phyloP scores from a whole-genome alignment of 2,888 invertebrate species.

The Cosmia pyralina region DNA sequence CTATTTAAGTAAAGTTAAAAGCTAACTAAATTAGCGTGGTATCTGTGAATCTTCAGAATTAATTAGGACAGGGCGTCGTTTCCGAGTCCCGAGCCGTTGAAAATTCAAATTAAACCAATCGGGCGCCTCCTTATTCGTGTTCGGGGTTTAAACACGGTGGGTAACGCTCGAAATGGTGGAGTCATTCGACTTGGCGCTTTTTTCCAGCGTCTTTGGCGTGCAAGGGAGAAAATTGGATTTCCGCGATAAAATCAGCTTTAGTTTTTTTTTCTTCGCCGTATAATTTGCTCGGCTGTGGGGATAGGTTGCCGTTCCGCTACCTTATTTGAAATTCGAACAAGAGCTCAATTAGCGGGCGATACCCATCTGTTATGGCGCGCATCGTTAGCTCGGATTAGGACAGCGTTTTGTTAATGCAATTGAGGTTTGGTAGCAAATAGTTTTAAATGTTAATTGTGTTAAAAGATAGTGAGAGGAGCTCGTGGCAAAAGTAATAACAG shows the following conservation, averaged over 20 bases:
- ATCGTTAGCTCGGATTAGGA: constrained; percentile 63
- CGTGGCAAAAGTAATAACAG: too few species aligned
- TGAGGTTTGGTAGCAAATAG: constrained; percentile 45
- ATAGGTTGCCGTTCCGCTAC: constrained; percentile 80
- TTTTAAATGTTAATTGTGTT: constrained; percentile 44
- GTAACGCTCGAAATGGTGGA: constrained; percentile 87
- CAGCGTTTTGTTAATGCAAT: constrained; percentile 58
- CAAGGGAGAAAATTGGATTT: constrained; percentile 90
- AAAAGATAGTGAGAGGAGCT: too few species aligned
- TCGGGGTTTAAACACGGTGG: constrained; percentile 87
- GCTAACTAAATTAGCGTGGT: constrained; percentile 88
- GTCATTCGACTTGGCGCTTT: constrained; percentile 90
- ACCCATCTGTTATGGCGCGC: constrained; percentile 69
- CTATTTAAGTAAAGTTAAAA: constrained; percentile 86
- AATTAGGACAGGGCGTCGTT: constrained; percentile 85
- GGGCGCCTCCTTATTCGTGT: constrained; percentile 90
- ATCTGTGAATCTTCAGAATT: constrained; percentile 89
- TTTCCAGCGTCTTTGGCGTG: constrained; percentile 90
- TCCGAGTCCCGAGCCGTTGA: constrained; percentile 83
- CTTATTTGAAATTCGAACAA: constrained; percentile 82
- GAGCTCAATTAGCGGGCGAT: constrained; percentile 84
- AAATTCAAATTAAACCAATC: constrained; percentile 91
- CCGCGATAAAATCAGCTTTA: constrained; percentile 90
- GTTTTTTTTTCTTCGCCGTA: constrained; percentile 84
- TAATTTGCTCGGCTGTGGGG: constrained; percentile 83